These are phyloP conservation scores for Mimas tiliae DNA, from an alignment of 2,888 invertebrate genomes.

Conservation along the genomic window DNA sequence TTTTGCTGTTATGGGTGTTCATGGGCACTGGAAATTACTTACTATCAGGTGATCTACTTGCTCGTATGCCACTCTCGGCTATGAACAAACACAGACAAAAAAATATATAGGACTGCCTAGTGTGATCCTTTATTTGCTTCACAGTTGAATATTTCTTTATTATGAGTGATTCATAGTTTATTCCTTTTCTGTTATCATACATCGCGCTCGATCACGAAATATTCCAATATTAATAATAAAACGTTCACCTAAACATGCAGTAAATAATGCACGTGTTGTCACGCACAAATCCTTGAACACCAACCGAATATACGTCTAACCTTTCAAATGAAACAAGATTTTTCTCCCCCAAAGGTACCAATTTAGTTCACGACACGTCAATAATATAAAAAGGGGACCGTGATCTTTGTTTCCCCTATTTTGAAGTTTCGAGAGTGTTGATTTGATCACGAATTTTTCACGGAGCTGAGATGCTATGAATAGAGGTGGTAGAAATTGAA, in stretches of 20 bases:
- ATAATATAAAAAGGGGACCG: constrained; percentile 69
- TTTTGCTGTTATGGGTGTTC: too few relatives aligned
- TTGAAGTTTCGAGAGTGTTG: constrained; percentile 56
- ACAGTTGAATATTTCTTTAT: too few relatives aligned
- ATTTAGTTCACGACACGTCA: constrained; percentile 77
- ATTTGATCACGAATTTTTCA: constrained; percentile 50
- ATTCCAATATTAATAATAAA: not conserved
- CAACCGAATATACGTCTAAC: constrained; percentile 47
- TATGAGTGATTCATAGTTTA: too few relatives aligned
- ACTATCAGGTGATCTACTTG: too few relatives aligned
- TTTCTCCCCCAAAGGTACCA: constrained; percentile 66
- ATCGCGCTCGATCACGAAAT: not conserved
- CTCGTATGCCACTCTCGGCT: too few relatives aligned
- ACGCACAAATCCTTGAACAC: constrained; percentile 35
- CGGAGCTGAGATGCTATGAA: constrained; percentile 16
- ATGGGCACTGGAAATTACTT: too few relatives aligned
- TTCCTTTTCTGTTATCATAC: not conserved
- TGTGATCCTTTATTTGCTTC: too few relatives aligned
- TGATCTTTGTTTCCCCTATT: constrained; percentile 65
- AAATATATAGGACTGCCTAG: too few relatives aligned
- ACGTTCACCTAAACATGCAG: not conserved
- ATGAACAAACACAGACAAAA: too few relatives aligned
- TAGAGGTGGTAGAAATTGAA: constrained; percentile 19
- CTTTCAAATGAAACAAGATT: constrained; percentile 72
- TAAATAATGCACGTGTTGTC: constrained; percentile 32